Evolutionary conservation across 1,140 invertebrate genomes (phyloP).

Genomic region (Muscidifurax raptorellus): DNA sequence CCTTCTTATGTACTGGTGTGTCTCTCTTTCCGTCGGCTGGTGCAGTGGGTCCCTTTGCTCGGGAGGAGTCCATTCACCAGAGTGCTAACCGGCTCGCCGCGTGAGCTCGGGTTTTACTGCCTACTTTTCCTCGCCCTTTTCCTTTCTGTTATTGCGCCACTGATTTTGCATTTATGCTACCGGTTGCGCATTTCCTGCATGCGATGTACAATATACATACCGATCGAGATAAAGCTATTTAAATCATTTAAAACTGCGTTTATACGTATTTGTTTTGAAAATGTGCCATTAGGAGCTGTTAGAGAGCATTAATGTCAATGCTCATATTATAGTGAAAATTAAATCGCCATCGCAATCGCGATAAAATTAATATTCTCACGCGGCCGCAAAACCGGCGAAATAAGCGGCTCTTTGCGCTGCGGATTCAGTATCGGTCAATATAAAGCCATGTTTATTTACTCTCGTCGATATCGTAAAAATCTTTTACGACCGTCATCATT

Average conservation of each 20-base stretch:
- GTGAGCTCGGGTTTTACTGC: conserved; percentile 18
- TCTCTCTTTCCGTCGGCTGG: not conserved
- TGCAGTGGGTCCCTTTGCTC: not conserved
- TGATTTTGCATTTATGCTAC: not conserved
- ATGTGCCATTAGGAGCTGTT: too few species aligned
- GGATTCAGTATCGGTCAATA: not conserved
- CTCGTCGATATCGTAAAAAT: conserved; percentile 22
- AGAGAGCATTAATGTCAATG: too few species aligned
- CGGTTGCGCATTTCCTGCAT: not conserved
- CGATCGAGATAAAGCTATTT: too few species aligned
- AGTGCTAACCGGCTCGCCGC: not conserved
- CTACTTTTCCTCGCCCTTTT: not conserved
- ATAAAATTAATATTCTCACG: not conserved
- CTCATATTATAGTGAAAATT: too few species aligned
- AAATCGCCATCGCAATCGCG: not conserved
- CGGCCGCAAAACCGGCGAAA: not conserved
- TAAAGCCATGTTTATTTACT: conserved; percentile 36
- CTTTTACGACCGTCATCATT: conserved; percentile 24
- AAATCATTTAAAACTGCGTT: too few species aligned
- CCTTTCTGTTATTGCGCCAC: not conserved
- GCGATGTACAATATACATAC: not conserved
- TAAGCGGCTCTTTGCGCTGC: too few species aligned
- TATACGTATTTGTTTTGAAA: too few species aligned
- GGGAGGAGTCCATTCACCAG: conserved; percentile 1
- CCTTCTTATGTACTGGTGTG: not conserved